These are phyloP conservation scores for Lophura nycthemera DNA, from an alignment of 2,113 vertebrate genomes.

Conservation along the genomic window DNA sequence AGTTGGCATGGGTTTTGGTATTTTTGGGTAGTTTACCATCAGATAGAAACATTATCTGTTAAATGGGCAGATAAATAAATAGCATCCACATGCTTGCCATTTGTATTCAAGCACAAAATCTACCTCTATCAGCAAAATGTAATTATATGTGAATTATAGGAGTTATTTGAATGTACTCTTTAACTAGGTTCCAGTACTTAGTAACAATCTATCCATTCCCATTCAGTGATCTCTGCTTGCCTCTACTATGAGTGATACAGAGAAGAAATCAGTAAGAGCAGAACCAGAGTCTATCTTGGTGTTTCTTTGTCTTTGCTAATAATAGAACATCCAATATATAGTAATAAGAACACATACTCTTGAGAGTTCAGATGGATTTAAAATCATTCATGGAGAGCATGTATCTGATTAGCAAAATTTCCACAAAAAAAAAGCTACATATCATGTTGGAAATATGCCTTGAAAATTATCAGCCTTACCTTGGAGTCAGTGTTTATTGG, in stretches of 20 bases:
- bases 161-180: neutral
- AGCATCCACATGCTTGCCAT: neutral
- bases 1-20: neutral
- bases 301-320: neutral
- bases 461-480: neutral
- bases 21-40: neutral
- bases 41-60: neutral
- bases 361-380: neutral
- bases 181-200: neutral
- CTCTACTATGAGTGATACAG: neutral
- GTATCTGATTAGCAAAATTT: neutral
- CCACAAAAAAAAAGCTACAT: neutral
- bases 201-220: neutral
- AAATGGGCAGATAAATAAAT: neutral
- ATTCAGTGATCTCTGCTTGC: neutral
- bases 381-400: neutral
- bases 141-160: neutral
- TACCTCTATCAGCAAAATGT: neutral
- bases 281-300: neutral
- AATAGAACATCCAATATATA: neutral
- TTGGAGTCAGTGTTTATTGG: neutral
- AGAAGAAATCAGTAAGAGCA: neutral
- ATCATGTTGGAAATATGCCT: neutral
- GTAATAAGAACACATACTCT: neutral
- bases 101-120: conserved; percentile 16